Conservation (phyloP, 2,888 invertebrate species). For the Torymus aiolomorphi region DNA sequence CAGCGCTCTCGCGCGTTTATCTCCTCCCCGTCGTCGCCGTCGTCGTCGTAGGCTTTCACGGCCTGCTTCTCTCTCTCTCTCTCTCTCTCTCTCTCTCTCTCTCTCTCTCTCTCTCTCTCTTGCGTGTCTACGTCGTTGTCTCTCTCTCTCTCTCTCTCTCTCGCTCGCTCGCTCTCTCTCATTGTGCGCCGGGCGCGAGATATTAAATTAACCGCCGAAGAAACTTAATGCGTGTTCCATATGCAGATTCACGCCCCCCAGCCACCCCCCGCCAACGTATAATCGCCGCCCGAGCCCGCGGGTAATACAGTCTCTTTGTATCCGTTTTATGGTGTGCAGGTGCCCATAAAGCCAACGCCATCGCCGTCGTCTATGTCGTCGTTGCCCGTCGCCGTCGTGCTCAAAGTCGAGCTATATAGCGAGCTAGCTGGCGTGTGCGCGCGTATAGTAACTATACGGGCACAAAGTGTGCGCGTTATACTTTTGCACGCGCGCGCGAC, state of each 20-base stretch:
- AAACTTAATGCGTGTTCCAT: constrained; percentile 73
- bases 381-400: constrained; percentile 4
- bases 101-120: constrained; percentile 37
- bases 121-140: too few relatives aligned
- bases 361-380: too few relatives aligned
- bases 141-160: constrained; percentile 38
- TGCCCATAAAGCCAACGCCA: constrained; percentile 66
- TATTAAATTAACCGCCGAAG: constrained; percentile 74
- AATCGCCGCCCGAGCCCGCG: constrained; percentile 25
- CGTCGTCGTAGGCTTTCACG: background rate
- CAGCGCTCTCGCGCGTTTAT: background rate
- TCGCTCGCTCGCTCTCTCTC: constrained; percentile 20
- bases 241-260: constrained; percentile 73
- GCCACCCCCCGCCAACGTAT: constrained; percentile 23
- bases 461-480: constrained; percentile 26
- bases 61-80: background rate
- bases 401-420: constrained; percentile 30
- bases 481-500: constrained; percentile 7
- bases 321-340: constrained; percentile 71
- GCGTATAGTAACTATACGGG: constrained; percentile 40
- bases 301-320: constrained; percentile 68
- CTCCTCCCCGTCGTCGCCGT: too few relatives aligned
- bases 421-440: too few relatives aligned
- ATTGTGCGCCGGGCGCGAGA: constrained; percentile 47
- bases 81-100: background rate